Conservation (phyloP, 1,140 invertebrate species). For the Scaptodrosophila lebanonensis region DNA sequence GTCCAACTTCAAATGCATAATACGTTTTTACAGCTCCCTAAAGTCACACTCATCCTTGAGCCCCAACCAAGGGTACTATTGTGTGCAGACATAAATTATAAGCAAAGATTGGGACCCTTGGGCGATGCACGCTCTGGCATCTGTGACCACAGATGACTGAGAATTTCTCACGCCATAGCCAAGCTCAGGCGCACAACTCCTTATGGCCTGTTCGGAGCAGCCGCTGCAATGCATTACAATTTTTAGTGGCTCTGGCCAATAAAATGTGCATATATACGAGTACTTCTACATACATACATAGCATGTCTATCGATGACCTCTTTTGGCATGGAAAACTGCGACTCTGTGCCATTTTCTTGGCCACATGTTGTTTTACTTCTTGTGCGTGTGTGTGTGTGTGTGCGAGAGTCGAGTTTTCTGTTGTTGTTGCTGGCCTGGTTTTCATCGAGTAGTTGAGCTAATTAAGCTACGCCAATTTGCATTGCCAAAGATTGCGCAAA, state of each 20-base stretch:
- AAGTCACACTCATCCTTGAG: constrained; percentile 65
- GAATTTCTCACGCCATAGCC: constrained; percentile 42
- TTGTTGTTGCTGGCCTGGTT: constrained; percentile 17
- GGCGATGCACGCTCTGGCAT: constrained; percentile 64
- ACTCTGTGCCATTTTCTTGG: constrained; percentile 25
- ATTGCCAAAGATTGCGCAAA: too few relatives aligned
- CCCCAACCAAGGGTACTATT: constrained; percentile 35
- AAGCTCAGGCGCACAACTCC: constrained; percentile 18
- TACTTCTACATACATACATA: constrained; percentile 34
- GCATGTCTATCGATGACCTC: constrained; percentile 59
- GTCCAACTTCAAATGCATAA: constrained; percentile 47
- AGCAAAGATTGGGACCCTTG: constrained; percentile 52
- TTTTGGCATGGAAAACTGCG: constrained; percentile 29
- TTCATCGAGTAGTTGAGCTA: constrained; percentile 37
- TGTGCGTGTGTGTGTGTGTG: too few relatives aligned
- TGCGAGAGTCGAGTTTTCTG: constrained; percentile 32
- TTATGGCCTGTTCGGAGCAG: too few relatives aligned
- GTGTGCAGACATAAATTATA: constrained; percentile 60
- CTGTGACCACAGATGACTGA: constrained; percentile 27
- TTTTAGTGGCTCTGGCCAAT: constrained; percentile 23
- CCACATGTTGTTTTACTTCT: constrained; percentile 42
- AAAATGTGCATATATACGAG: too few relatives aligned
- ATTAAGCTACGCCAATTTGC: constrained; percentile 67
- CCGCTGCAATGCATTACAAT: constrained; percentile 29
- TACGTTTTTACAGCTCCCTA: constrained; percentile 50